Evolutionary conservation across 2,888 invertebrate genomes (phyloP), one percentile per base, ranked within the genome.

Genomic region (Notocelia uddmanniana): DNA sequence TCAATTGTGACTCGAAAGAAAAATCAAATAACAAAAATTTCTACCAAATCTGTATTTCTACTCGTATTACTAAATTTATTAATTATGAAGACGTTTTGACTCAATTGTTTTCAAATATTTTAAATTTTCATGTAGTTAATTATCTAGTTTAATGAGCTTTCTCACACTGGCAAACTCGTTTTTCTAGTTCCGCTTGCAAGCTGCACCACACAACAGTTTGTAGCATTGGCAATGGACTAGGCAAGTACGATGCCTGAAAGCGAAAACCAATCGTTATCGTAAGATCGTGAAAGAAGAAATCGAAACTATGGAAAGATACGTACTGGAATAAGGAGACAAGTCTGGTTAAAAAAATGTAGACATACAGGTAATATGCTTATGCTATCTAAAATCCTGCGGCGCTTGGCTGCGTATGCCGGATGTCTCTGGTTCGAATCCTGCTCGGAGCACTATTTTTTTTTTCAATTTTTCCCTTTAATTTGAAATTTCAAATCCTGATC

Each of bases 181-280:
- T n/a, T n/a, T n/a, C n/a, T n/a, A n/a, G n/a, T n/a, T 37, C 11
- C 37, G 64, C 76, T 75, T 76, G 60, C 83, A 70, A 74, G 77
- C 82, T 86, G 76, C n/a, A 75, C 77, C 83, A 78, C 62, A 37
- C 76, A 58, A 55, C 26, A 8, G 62, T 50, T 60, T 74, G 80
- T 80, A 80, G 71, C 83, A 83, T 85, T 88, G 88, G 87, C 87
- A 89, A 83, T 89, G 87, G 84, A 83, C 83, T 82, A 80, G 77
- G 76, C 75, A 75, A 68, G 41, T 78, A 78, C 81, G 79, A 82
- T 78, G 79, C 81, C 86, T 79, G 88, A 90, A 91, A 90, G 89
- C 86, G 90, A 91, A 90, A 91, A 86, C 83, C 80, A 77, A 83
- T 84, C 75, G 79, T 79, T 76, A 79, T 79, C 76, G 77, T 76